A percentile compares a stretch with the other conserved stretches of the same genome.
These are phyloP conservation scores for Helogale parvula DNA, from an alignment of 2,113 vertebrate genomes.

Conservation along the genomic window DNA sequence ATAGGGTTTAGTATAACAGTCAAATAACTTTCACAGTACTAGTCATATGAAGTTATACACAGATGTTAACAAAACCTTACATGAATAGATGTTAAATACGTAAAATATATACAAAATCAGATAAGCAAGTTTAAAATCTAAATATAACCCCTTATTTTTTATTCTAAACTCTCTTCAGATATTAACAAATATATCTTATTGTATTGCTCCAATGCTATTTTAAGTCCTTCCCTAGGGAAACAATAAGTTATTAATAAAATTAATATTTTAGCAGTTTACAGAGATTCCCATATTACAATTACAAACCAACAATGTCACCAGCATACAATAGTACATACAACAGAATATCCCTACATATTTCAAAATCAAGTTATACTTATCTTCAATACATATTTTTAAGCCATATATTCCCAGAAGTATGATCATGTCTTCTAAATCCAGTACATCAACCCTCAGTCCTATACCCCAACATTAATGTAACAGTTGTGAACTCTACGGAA, in stretches of 20 bases:
- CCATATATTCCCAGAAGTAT: neutral
- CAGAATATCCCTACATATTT: neutral
- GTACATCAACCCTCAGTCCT: neutral
- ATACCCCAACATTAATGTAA: neutral
- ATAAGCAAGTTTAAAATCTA: constrained; percentile 39
- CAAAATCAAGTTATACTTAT: constrained; percentile 44
- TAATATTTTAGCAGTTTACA: neutral
- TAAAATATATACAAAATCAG: neutral
- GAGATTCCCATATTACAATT: neutral
- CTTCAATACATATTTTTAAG: constrained; percentile 4
- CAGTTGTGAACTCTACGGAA: neutral
- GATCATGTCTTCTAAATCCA: neutral
- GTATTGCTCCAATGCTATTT: constrained; percentile 6
- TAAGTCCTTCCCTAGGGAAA: constrained; percentile 35
- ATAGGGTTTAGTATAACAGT: neutral
- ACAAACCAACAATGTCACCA: neutral
- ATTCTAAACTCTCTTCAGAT: constrained; percentile 12
- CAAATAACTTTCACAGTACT: neutral
- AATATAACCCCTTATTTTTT: constrained; percentile 26
- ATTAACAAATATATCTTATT: constrained; percentile 32
- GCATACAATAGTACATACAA: neutral
- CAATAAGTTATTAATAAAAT: constrained; percentile 2
- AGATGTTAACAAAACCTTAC: neutral
- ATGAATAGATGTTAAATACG: neutral
- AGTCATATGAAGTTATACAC: neutral